Base-by-base conservation (phyloP, 2,888 invertebrate genomes). In the Galerucella calmariensis region DNA sequence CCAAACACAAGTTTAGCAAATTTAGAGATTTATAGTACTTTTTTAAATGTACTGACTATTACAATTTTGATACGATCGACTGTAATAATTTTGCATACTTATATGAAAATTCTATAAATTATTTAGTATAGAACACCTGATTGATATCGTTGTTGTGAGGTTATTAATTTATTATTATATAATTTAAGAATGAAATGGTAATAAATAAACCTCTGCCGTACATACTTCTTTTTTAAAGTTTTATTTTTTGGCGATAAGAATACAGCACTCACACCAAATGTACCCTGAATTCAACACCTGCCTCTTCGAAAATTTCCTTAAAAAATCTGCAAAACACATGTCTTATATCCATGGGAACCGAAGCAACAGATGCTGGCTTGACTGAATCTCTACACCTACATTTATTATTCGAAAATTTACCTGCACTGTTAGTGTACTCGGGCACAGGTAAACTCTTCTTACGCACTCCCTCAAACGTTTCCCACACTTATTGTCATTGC, bases 261-360 rank as follows among this genome's bases (percentile, higher is more conserved):
- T 75, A 72, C 58, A 65, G 73, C 73, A 72, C 67, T 73, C 74
- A 69, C 44, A 74, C 65, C 72, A 66, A 74, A 70, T 44, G 74
- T 69, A 74, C 69, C 72, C 76, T 77, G 80, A 82, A 82, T 79
- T 79, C 78, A 79, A 80, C 83, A 84, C 84, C 83, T 84, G 84
- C 82, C 78, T 82, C 78, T 80, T 79, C 67, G 77, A 75, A 76
- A 74, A 75, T 81, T 81, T 80, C 77, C 78, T 79, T 80, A 82
- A 82, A 81, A 83, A 84, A 83, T 84, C 83, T 83, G 83, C 84
- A 81, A 79, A 82, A 82, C 84, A 84, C 83, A 84, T 84, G 84
- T 79, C 82, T 80, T 77, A 80, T 77, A 79, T 79, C 82, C 82
- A 81, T 83, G 83, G 82, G 83, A 84, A 84, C 81, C 79, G 75